Conservation (phyloP, 2,797 vertebrate genomes). For the Hydrocynus forskahlii region DNA sequence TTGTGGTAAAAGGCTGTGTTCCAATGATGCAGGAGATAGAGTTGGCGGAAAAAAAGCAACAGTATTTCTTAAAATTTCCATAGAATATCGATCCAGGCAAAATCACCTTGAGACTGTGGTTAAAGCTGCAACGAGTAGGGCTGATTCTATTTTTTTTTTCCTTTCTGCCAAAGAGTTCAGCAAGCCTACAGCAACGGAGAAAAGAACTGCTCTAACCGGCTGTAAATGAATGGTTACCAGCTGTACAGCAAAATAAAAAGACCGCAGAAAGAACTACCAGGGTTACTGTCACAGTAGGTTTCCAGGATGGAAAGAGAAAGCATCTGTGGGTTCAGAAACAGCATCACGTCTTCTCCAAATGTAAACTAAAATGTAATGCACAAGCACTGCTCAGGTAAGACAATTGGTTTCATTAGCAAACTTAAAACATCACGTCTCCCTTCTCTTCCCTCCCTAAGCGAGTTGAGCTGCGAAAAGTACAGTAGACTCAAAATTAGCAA, state of each 20-base stretch:
- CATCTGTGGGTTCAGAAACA: conserved; percentile 45
- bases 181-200: conserved; percentile 42
- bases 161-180: conserved; percentile 41
- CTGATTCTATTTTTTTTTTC: conserved; percentile 28
- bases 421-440: conserved; percentile 32
- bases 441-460: conserved; percentile 31
- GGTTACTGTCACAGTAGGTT: conserved; percentile 55
- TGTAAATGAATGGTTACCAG: conserved; percentile 35
- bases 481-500: conserved; percentile 58
- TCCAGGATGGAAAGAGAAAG: conserved; percentile 24
- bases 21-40: neutral
- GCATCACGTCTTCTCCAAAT: conserved; percentile 50
- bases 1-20: neutral
- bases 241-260: conserved; percentile 43
- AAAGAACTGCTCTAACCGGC: conserved; percentile 26
- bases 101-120: conserved; percentile 43
- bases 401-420: conserved; percentile 55
- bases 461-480: conserved; percentile 51
- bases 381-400: conserved; percentile 61
- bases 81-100: conserved; percentile 31
- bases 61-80: neutral
- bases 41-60: neutral
- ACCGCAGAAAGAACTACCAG: conserved; percentile 42
- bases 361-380: conserved; percentile 59
- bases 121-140: conserved; percentile 46